Evolutionary conservation across 2,113 vertebrate species (phyloP), one percentile per base, ranked within the genome.

Genomic region (Phylloscopus trochilus): DNA sequence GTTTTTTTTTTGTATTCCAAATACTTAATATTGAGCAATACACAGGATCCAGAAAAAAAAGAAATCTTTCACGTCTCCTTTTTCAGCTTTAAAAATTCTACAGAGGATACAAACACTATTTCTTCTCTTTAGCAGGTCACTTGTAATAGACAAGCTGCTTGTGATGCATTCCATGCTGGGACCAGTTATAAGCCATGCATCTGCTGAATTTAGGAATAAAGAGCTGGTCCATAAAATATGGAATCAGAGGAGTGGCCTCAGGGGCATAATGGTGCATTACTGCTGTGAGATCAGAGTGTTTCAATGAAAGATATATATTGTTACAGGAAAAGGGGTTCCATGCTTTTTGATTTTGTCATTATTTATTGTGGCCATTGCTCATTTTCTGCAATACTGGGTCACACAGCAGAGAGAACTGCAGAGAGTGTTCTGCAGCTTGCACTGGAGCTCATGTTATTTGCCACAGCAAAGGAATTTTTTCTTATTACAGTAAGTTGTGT

Each of bases 81-180:
- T 96, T 94, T 92, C 75, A 82, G 85, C 49, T 73, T 83, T 81
- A 90, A 83, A 97, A 94, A 90, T 60, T 73, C 56, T 96, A 81
- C 92, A 93, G 83, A 94, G 92, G 60, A 95, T 93, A 90, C 69
- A 94, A 93, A 90, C 64, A 75, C 69, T 86, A 93, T 89, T 96
- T 94, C 83, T 92, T 92, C 86, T 92, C 60, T 74, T 83, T 94
- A 87, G 88, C 92, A 90, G 92, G 92, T 96, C 95, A 90, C 93
- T 83, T 89, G 58, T 84, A 89, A 87, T 77, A 94, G 96, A 95
- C 95, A 96, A 96, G 92, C 93, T 97, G 95, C 95, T 89, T 92
- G 83, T 97, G 96, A 97, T 93, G 90, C 90, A 92, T 94, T 91
- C 96, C 96, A 96, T 97, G 80, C 95, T 96, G 90, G 76, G 94